phyloP scores from a whole-genome alignment of 2,797 vertebrate species.

The Lerista edwardsae region DNA sequence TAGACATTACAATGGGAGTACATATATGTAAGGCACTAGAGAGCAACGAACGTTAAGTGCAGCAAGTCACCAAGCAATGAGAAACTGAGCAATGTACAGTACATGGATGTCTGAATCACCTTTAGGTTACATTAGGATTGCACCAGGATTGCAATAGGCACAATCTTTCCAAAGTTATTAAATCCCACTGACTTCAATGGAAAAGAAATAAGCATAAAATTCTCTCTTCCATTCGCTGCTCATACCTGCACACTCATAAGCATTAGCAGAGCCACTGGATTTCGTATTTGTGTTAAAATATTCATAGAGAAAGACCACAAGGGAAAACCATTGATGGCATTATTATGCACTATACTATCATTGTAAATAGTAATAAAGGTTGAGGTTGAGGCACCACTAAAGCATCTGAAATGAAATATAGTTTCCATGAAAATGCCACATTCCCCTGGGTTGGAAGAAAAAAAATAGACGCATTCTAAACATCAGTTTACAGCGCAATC shows the following conservation, averaged over 20 bases:
- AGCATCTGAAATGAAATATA: neutral
- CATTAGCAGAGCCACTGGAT: neutral
- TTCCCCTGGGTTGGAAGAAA: neutral
- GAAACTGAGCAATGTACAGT: neutral
- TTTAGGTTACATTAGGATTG: neutral
- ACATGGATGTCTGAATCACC: neutral
- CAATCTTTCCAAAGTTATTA: neutral
- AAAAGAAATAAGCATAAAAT: neutral
- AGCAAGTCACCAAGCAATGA: neutral
- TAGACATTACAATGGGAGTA: neutral
- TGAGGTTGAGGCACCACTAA: neutral
- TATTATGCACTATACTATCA: too few species aligned
- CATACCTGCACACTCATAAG: neutral
- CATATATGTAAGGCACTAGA: too few species aligned
- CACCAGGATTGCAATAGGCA: neutral
- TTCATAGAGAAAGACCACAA: neutral
- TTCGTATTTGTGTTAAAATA: neutral
- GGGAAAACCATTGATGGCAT: neutral
- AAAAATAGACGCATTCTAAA: neutral
- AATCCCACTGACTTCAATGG: neutral
- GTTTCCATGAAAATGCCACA: neutral
- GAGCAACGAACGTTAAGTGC: neutral
- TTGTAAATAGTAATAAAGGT: too few species aligned
- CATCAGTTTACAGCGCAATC: too few species aligned
- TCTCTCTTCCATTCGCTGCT: neutral